Conservation (phyloP, 2,113 vertebrate genomes). For the Mastomys natalensis region DNA sequence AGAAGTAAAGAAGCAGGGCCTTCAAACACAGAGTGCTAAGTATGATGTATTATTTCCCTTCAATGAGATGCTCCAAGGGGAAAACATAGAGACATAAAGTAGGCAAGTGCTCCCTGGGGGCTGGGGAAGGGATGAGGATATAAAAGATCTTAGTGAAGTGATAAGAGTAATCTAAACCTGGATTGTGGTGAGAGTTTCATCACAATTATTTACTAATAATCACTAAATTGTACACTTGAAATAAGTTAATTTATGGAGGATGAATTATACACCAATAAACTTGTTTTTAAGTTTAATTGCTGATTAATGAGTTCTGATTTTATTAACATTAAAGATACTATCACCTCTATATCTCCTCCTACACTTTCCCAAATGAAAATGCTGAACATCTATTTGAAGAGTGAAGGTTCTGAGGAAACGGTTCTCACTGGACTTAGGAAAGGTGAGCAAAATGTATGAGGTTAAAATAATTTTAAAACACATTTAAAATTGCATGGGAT, state of each 20-base stretch:
- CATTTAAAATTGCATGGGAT: not conserved
- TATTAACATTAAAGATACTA: slow-evolving; percentile 4
- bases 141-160: not conserved
- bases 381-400: not conserved
- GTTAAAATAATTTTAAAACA: not conserved
- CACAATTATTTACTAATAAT: not conserved
- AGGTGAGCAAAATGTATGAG: not conserved
- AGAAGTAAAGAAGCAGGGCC: not conserved
- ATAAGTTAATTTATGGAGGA: not conserved
- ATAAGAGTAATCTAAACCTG: not conserved
- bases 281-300: not conserved
- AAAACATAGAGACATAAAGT: not conserved
- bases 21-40: not conserved
- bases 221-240: not conserved
- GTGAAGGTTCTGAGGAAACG: not conserved
- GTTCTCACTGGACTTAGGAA: not conserved
- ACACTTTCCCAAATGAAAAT: not conserved
- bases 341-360: not conserved
- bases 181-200: not conserved
- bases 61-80: not conserved
- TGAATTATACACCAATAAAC: not conserved
- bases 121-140: not conserved
- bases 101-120: not conserved
- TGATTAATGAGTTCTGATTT: slow-evolving; percentile 26
- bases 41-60: not conserved